These are phyloP conservation scores for Aquatica leii DNA, from an alignment of 2,888 invertebrate genomes.

Conservation along the genomic window DNA sequence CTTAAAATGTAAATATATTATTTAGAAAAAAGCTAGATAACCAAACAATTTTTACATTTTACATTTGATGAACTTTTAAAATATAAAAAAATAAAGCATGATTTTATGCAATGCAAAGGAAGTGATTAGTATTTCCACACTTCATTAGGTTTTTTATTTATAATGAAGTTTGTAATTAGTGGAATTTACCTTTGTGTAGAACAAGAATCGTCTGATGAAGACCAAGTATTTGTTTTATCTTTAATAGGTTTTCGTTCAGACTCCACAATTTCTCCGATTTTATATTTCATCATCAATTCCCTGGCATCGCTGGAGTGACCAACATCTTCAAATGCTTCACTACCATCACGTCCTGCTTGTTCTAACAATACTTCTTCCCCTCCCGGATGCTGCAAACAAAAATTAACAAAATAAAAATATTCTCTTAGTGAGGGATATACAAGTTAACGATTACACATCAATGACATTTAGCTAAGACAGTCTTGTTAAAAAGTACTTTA, in stretches of 20 bases:
- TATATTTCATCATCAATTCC: slow-evolving; percentile 90
- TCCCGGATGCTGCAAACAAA: slow-evolving; percentile 78
- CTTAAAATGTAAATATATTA: too few species aligned
- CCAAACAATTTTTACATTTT: too few species aligned
- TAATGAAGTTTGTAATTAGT: too few species aligned
- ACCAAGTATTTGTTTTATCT: slow-evolving; percentile 9
- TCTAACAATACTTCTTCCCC: slow-evolving; percentile 96
- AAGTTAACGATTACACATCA: neutral
- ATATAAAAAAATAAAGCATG: too few species aligned
- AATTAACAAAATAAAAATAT: neutral
- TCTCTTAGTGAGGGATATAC: neutral
- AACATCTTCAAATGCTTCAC: slow-evolving; percentile 97
- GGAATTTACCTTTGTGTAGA: slow-evolving; percentile 1
- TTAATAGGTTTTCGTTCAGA: slow-evolving; percentile 62
- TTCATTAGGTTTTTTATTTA: too few species aligned
- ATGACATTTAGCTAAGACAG: neutral
- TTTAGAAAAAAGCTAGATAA: too few species aligned
- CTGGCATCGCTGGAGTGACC: slow-evolving; percentile 98
- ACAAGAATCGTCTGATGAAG: slow-evolving; percentile 3
- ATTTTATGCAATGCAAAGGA: too few species aligned
- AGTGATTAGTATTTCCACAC: too few species aligned
- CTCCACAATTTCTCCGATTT: slow-evolving; percentile 85
- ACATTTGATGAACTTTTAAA: too few species aligned
- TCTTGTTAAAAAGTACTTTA: too few species aligned
- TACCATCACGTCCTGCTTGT: slow-evolving; percentile 89